Evolutionary conservation across 2,888 invertebrate genomes (phyloP), one percentile per base, ranked within the genome.

Genomic region (Diloba caeruleocephala): DNA sequence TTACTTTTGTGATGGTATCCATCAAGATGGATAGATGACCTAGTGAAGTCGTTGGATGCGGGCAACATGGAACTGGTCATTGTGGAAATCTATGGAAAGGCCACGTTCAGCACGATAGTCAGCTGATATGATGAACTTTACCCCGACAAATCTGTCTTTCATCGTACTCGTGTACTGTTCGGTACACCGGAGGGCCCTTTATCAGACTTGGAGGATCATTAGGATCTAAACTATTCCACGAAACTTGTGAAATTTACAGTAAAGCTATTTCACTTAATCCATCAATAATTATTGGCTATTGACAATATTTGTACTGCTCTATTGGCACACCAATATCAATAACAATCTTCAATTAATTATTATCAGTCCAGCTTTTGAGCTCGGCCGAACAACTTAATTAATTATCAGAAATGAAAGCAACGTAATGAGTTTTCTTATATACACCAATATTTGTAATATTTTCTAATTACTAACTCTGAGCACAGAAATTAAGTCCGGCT

Each of bases 381-480:
- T 8, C 13, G 23, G 14, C 13, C 28, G 25, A 14, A 13, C 9
- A 9, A 21, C 8, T 8, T 23, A 10, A 38, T 38, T 26, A 38
- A 38, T 26, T 38, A 38, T 13, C 21, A 10, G 0, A 2, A 28
- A 17, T 8, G 10, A 19, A 4, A 14, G 14, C 5, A 14, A 34
- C 1, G 19, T 34, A 34, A 34, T 19, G 5, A 10, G 31, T 14
- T 3, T 13, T 32, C 6, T 37, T 14, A 13, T 21, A 3, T n/a
- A n/a, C 6, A n/a, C 25, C 23, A 25, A 37, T 36, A 36, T 37
- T 37, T 14, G 36, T 37, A 5, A 17, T 38, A 28, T 4, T 19
- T 28, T 28, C 9, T 29, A 38, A 38, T 38, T 26, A 28, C 19
- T 39, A 12, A 39, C 28, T 37, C 5, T n/a, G n/a, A n/a, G n/a